Conservation (phyloP, 2,113 vertebrate genomes). For the Gasterosteus nipponicus region DNA sequence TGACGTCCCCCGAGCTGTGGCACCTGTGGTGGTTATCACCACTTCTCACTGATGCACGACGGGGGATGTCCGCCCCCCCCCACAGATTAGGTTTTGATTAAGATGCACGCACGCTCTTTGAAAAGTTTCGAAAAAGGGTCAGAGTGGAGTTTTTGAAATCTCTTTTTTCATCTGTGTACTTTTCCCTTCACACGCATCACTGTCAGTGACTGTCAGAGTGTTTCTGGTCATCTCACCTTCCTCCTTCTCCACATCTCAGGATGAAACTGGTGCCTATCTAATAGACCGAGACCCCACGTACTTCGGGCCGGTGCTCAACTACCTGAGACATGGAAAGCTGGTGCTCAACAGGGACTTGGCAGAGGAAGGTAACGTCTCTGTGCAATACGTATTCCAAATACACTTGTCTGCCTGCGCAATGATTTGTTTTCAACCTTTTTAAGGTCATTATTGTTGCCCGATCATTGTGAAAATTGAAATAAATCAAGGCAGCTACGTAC, state of each 20-base stretch:
- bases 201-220: background rate
- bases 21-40: conserved; percentile 29
- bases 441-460: background rate
- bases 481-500: background rate
- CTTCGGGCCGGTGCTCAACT: conserved; percentile 97
- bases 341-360: conserved; percentile 97
- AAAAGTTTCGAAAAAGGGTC: too few relatives aligned
- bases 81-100: conserved; percentile 32
- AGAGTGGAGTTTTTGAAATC: background rate
- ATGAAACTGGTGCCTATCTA: conserved; percentile 97
- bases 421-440: background rate
- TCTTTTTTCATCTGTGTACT: background rate
- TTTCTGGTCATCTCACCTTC: background rate
- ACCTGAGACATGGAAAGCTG: conserved; percentile 96
- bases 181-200: background rate
- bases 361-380: conserved; percentile 89
- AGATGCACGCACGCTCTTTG: background rate
- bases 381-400: background rate
- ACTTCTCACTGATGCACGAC: conserved; percentile 13
- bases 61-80: background rate
- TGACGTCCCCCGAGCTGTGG: conserved; percentile 43
- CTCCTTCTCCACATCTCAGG: conserved; percentile 76
- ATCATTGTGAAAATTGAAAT: background rate
- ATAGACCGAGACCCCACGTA: conserved; percentile 98
- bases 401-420: background rate